A percentile compares a stretch with the other conserved stretches of the same genome.
Conservation (phyloP, 2,113 vertebrate genomes). For the Sterrhoptilus dennistouni region DNA sequence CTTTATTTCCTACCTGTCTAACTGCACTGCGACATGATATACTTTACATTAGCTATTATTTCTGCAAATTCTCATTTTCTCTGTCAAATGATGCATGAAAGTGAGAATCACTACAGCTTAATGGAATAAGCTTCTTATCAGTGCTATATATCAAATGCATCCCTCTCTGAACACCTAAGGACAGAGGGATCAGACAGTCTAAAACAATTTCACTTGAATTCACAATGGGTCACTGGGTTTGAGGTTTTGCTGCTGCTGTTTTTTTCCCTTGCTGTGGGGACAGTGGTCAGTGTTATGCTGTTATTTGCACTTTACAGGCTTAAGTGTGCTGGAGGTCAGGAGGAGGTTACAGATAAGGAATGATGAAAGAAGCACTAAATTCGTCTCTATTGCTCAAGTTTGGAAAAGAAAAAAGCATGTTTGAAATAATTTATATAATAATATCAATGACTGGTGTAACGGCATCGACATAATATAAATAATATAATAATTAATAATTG, state of each 20-base stretch:
- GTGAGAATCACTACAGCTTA: constrained; percentile 53
- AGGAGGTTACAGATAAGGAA: neutral
- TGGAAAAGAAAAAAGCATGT: neutral
- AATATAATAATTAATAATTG: neutral
- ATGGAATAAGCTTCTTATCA: constrained; percentile 53
- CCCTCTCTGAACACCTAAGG: constrained; percentile 44
- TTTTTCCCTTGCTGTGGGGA: neutral
- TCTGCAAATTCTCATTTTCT: constrained; percentile 68
- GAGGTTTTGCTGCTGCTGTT: neutral
- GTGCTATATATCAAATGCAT: constrained; percentile 27
- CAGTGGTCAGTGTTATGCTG: neutral
- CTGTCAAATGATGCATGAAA: constrained; percentile 68
- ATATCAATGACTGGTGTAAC: neutral
- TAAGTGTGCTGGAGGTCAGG: neutral
- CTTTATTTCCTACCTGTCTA: constrained; percentile 45
- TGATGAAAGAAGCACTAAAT: neutral
- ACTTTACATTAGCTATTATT: constrained; percentile 63
- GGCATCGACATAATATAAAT: neutral
- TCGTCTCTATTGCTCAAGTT: neutral
- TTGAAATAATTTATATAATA: neutral
- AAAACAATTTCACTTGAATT: neutral
- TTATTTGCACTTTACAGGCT: neutral
- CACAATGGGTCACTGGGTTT: neutral
- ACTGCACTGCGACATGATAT: constrained; percentile 8
- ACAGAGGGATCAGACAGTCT: neutral